A percentile compares a stretch with the other conserved stretches of the same genome.
Evolutionary conservation across 2,888 invertebrate species (phyloP).

Genomic region (Lycocerus yunnanus): DNA sequence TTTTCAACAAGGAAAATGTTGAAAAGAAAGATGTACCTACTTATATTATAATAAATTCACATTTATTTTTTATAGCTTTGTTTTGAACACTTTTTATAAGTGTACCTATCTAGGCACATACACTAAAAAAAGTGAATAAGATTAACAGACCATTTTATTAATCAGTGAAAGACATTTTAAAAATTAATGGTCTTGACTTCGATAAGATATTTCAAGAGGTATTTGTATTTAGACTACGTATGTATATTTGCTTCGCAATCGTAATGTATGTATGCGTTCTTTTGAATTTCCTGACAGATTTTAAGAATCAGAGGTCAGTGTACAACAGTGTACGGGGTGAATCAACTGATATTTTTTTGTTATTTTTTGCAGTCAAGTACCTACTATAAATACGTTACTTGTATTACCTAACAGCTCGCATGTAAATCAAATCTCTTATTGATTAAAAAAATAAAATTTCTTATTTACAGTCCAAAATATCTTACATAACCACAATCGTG

Average conservation of each 20-base stretch:
- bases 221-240: constrained; percentile 13
- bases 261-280: constrained; percentile 10
- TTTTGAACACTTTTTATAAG: too few species aligned
- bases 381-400: not conserved
- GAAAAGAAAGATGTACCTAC: not conserved
- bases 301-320: constrained; percentile 3
- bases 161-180: not conserved
- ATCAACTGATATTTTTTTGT: not conserved
- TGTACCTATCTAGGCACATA: too few species aligned
- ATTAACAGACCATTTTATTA: not conserved
- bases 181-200: not conserved
- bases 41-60: not conserved
- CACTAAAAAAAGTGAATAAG: not conserved
- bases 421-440: not conserved
- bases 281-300: constrained; percentile 17
- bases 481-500: not conserved
- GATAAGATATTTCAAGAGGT: not conserved
- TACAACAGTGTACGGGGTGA: constrained; percentile 1
- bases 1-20: not conserved
- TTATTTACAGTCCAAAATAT: not conserved
- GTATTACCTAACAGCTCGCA: not conserved
- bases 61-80: not conserved
- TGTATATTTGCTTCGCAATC: constrained; percentile 7
- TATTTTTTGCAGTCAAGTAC: not conserved
- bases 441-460: not conserved